These are phyloP conservation scores for Apotomis capreana DNA, from an alignment of 2,888 invertebrate species.

Conservation along the genomic window DNA sequence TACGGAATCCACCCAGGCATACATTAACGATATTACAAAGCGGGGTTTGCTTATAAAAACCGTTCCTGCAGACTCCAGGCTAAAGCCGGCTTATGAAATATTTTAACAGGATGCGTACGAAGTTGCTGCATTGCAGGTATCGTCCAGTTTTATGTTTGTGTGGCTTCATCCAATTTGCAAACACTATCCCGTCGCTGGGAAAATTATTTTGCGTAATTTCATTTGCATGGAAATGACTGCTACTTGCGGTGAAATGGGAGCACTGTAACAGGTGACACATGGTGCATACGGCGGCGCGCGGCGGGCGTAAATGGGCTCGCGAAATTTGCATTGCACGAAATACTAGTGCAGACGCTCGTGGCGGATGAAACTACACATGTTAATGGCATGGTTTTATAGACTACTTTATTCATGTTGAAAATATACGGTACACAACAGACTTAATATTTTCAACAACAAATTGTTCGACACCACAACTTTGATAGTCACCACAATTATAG, in stretches of 20 bases:
- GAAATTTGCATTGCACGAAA: slow-evolving; percentile 29
- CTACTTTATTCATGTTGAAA: too few species aligned
- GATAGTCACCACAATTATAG: too few species aligned
- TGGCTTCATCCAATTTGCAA: slow-evolving; percentile 70
- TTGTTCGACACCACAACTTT: too few species aligned
- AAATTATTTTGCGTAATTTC: slow-evolving; percentile 54
- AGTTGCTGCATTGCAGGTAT: slow-evolving; percentile 51
- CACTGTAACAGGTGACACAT: slow-evolving; percentile 37
- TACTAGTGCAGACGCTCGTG: slow-evolving; percentile 8
- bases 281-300: slow-evolving; percentile 1
- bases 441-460: too few species aligned
- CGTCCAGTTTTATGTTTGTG: slow-evolving; percentile 50
- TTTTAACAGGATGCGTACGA: slow-evolving; percentile 41
- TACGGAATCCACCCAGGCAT: slow-evolving; percentile 3
- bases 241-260: slow-evolving; percentile 24
- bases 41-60: slow-evolving; percentile 29
- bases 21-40: slow-evolving; percentile 30
- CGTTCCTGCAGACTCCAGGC: slow-evolving; percentile 21
- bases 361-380: neutral
- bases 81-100: slow-evolving; percentile 40
- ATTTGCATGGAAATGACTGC: slow-evolving; percentile 65
- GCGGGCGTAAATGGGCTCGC: slow-evolving; percentile 7
- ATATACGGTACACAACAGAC: too few species aligned
- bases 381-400: neutral
- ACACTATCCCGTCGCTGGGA: slow-evolving; percentile 54